Evolutionary conservation across 1,140 invertebrate genomes (phyloP).

Genomic region (Ips nitidus): DNA sequence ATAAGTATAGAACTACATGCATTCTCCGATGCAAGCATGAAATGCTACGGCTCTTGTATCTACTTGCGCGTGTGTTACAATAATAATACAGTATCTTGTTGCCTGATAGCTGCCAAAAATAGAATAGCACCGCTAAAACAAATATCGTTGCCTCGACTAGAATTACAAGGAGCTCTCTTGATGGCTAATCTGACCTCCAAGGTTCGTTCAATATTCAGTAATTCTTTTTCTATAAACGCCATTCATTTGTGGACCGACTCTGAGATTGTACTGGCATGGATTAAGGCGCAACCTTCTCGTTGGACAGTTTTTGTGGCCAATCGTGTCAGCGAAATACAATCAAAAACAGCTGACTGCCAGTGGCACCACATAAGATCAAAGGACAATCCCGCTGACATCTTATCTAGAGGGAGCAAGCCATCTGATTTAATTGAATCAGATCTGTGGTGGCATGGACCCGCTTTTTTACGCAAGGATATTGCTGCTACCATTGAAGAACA

Average conservation of each 20-base stretch:
- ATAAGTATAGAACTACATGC: slow-evolving; percentile 14
- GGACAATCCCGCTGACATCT: slow-evolving; percentile 45
- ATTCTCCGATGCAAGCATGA: slow-evolving; percentile 18
- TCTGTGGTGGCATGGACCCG: slow-evolving; percentile 42
- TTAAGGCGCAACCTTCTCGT: slow-evolving; percentile 31
- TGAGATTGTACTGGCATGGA: slow-evolving; percentile 42
- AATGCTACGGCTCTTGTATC: slow-evolving; percentile 13
- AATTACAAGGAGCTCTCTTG: slow-evolving; percentile 42
- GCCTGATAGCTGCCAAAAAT: slow-evolving; percentile 35
- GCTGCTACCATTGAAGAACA: too few species aligned
- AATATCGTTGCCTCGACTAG: slow-evolving; percentile 44
- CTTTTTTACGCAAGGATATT: neutral
- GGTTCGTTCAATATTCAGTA: neutral
- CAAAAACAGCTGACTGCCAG: neutral
- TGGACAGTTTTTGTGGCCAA: slow-evolving; percentile 39
- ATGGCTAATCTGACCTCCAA: slow-evolving; percentile 30
- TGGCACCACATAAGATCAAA: slow-evolving; percentile 40
- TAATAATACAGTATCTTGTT: neutral
- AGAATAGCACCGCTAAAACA: slow-evolving; percentile 47
- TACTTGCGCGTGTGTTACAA: slow-evolving; percentile 12
- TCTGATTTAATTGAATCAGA: slow-evolving; percentile 31
- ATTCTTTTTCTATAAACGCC: neutral
- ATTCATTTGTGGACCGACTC: slow-evolving; percentile 35
- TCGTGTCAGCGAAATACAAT: slow-evolving; percentile 16
- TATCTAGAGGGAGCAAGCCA: slow-evolving; percentile 39